These are phyloP conservation scores for Diaperis boleti DNA, from an alignment of 2,888 invertebrate genomes.

Conservation along the genomic window DNA sequence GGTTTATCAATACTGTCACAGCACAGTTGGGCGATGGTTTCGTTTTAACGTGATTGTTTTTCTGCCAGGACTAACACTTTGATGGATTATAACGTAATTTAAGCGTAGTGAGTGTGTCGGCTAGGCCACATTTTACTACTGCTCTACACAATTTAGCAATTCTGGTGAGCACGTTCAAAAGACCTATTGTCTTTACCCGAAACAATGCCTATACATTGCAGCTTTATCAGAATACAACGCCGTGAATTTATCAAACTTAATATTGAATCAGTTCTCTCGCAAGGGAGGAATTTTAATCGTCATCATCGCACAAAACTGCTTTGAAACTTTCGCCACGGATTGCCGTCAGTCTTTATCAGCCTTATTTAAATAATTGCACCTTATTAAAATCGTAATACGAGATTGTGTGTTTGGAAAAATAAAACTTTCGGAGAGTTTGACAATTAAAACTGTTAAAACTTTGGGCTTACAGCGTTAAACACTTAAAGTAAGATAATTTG, in stretches of 20 bases:
- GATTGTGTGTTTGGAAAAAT: background rate
- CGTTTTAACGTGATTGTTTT: constrained; percentile 30
- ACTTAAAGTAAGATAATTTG: too few relatives aligned
- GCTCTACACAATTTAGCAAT: constrained; percentile 40
- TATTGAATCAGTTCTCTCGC: constrained; percentile 40
- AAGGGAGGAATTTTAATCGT: constrained; percentile 38
- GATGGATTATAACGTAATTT: constrained; percentile 40
- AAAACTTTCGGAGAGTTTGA: background rate
- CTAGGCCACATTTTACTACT: constrained; percentile 16
- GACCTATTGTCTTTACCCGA: constrained; percentile 37
- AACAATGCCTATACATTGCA: constrained; percentile 42
- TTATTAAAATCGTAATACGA: constrained; percentile 23
- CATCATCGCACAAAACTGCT: constrained; percentile 31
- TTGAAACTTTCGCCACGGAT: constrained; percentile 24
- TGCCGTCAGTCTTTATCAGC: constrained; percentile 27
- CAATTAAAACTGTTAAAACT: too few relatives aligned
- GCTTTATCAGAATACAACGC: constrained; percentile 36
- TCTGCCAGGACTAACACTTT: constrained; percentile 18
- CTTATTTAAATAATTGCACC: constrained; percentile 32
- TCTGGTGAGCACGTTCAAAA: constrained; percentile 36
- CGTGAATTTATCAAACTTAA: constrained; percentile 43
- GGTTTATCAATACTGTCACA: constrained; percentile 20
- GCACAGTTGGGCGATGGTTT: constrained; percentile 18
- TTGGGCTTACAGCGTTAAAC: too few relatives aligned
- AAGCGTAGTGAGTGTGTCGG: constrained; percentile 23